Conservation (phyloP, 2,888 invertebrate genomes). For the Bimastos eiseni region DNA sequence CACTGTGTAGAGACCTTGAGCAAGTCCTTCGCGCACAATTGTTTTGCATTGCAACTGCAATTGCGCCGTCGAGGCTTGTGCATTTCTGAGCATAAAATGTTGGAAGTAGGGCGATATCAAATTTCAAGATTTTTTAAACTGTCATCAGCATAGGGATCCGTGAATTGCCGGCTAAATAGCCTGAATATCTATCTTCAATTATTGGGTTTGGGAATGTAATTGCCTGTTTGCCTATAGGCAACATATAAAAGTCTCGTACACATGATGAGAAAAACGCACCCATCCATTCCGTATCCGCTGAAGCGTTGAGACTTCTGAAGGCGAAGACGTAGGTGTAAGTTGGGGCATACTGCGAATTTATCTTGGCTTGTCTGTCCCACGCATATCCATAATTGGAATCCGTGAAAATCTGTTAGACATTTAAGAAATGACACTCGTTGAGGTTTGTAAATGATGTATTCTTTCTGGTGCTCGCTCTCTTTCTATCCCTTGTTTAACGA, state of each 20-base stretch:
- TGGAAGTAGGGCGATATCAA: no score
- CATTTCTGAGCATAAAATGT: no score
- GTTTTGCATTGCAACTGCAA: no score
- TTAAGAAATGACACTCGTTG: neutral
- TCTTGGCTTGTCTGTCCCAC: conserved; percentile 34
- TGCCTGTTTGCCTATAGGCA: neutral
- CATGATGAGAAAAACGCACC: conserved; percentile 33
- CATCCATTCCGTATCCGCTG: conserved; percentile 35
- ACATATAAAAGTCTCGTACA: neutral
- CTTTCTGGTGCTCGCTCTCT: neutral
- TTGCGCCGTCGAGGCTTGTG: no score
- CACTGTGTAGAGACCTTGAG: no score
- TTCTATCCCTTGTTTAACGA: neutral
- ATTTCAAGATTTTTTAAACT: no score
- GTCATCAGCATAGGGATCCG: no score
- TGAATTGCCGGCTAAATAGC: no score
- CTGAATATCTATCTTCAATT: no score
- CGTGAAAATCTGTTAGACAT: conserved; percentile 35
- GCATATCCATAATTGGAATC: conserved; percentile 37
- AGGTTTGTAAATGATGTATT: no score
- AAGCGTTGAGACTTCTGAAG: conserved; percentile 38
- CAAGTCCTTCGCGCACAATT: no score
- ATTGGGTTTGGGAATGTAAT: neutral
- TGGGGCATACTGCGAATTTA: conserved; percentile 29
- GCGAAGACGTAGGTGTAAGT: conserved; percentile 33